These are phyloP conservation scores for Scelioninae gen. 1 DNA, from an alignment of 2,888 invertebrate genomes.

Conservation along the genomic window DNA sequence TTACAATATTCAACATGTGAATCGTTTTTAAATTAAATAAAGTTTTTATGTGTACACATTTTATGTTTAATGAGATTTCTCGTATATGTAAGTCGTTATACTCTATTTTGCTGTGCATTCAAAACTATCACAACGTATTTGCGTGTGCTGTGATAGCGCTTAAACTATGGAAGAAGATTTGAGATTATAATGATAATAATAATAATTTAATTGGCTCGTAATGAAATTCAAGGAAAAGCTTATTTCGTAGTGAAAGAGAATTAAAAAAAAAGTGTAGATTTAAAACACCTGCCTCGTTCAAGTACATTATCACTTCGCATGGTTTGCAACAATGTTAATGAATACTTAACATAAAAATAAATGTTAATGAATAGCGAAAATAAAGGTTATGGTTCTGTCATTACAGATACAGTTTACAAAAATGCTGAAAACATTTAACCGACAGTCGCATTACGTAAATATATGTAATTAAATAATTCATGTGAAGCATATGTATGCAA, in stretches of 20 bases:
- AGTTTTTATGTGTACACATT: not conserved
- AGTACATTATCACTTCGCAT: not conserved
- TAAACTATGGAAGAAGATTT: conserved; percentile 6
- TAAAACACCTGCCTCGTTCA: not conserved
- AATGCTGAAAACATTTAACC: not conserved
- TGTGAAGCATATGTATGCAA: not conserved
- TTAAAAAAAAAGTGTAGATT: conserved; percentile 5
- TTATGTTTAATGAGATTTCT: conserved; percentile 3
- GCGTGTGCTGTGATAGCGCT: not conserved
- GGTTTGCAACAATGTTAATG: conserved; percentile 24
- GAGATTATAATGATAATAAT: conserved; percentile 8
- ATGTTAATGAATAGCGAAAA: too few species aligned
- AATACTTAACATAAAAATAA: too few species aligned
- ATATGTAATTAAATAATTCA: conserved; percentile 18
- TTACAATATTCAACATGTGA: too few species aligned
- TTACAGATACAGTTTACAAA: conserved; percentile 1
- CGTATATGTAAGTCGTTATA: conserved; percentile 3
- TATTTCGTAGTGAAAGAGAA: conserved; percentile 5
- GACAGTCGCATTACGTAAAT: conserved; percentile 3
- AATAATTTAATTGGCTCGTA: conserved; percentile 10
- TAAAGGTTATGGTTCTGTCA: conserved; percentile 22
- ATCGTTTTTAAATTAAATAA: conserved; percentile 9
- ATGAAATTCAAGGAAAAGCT: not conserved
- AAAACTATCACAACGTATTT: not conserved
- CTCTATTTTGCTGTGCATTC: not conserved